These are phyloP conservation scores for Enteromius anoplus DNA, from an alignment of 2,797 vertebrate species.

Conservation along the genomic window DNA sequence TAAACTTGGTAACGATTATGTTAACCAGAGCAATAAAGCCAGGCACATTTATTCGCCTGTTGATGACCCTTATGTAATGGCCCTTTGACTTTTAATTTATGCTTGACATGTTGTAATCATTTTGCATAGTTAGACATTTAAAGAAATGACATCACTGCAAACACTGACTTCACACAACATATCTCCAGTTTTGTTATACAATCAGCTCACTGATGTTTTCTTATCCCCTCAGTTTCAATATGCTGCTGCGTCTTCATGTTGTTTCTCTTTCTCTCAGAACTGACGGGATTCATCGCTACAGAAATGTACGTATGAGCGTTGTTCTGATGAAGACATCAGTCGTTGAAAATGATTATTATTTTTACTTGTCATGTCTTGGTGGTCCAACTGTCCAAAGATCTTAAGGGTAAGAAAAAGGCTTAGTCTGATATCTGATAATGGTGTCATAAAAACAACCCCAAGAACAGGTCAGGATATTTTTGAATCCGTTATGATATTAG, in stretches of 20 bases:
- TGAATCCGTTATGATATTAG: not conserved
- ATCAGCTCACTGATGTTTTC: not conserved
- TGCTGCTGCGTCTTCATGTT: slow-evolving; percentile 99
- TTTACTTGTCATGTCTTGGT: not conserved
- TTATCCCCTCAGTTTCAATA: slow-evolving; percentile 90
- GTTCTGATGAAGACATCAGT: not conserved
- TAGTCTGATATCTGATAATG: not conserved
- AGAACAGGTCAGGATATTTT: not conserved
- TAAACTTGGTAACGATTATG: slow-evolving; percentile 48
- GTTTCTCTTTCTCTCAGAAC: slow-evolving; percentile 98
- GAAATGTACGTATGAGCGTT: slow-evolving; percentile 90
- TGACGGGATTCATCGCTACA: slow-evolving; percentile 97
- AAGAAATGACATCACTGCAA: not conserved
- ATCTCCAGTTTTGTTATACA: not conserved
- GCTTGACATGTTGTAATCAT: not conserved
- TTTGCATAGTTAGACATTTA: not conserved
- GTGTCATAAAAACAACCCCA: not conserved
- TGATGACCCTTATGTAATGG: slow-evolving; percentile 55
- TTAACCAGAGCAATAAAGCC: slow-evolving; percentile 59
- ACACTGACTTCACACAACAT: not conserved
- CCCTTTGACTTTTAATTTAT: not conserved
- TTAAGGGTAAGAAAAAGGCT: too few relatives aligned
- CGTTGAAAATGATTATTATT: not conserved
- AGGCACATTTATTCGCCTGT: slow-evolving; percentile 53
- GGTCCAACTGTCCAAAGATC: not conserved